Evolutionary conservation across 2,113 vertebrate species (phyloP), one percentile per base, ranked within the genome.

Genomic region (Proteles cristata): DNA sequence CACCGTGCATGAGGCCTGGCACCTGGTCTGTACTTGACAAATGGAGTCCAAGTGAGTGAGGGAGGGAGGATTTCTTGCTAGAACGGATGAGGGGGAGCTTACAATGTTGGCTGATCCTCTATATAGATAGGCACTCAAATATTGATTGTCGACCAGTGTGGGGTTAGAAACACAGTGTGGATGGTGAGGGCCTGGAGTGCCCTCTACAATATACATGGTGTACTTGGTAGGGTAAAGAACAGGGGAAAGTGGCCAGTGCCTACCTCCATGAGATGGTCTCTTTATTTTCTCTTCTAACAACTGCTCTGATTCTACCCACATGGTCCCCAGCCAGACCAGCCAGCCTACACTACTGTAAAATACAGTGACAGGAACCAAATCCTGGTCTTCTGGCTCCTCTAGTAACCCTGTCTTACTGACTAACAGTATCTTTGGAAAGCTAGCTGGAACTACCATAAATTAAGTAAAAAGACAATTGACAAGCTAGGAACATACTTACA

Each of bases 321-420:
- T 80, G 8, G 12, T 21, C 45, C 16, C 10, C 19, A 35, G 66
- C 14, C 0, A 0, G 9, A 77, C 23, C 26, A 48, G 7, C 77
- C 5, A 19, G 61, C 39, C 19, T 3, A 23, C 0, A 1, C 7
- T n/a, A 12, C 21, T 1, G 0, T 16, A n/a, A 26, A 23, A 6
- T 4, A 48, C 43, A 66, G 23, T 8, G 4, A 4, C 0, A 1
- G 71, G 1, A 73, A 71, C 31, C 73, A 50, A 66, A 58, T 15
- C 26, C 53, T 39, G 55, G 80, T 55, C 66, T n/a, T 11, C 35
- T 48, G 45, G 14, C 45, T 86, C 48, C 39, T 33, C 5, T 19
- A 50, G 17, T 35, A 71, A 68, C 23, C 50, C n/a, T 69, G 26
- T 12, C n/a, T 71, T 74, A 45, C 2, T 35, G 76, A 39, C 43